Evolutionary conservation across 2,888 invertebrate species (phyloP).

Genomic region (Tachystola acroxantha): DNA sequence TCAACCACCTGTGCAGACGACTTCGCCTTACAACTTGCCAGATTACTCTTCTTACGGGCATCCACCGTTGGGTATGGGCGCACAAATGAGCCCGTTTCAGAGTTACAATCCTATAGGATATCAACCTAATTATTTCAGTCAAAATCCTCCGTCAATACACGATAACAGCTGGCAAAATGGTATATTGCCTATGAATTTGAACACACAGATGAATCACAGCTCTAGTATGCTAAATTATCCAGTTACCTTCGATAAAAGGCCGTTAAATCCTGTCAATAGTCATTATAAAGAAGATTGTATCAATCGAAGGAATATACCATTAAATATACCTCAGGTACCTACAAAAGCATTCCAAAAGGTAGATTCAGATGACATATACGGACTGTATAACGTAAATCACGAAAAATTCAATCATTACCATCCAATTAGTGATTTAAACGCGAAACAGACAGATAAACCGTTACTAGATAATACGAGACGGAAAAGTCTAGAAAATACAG

Average conservation of each 20-base stretch:
- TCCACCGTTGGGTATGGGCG: conserved; percentile 30
- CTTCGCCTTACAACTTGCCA: conserved; percentile 38
- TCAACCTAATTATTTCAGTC: conserved; percentile 29
- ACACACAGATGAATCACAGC: conserved; percentile 33
- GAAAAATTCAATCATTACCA: conserved; percentile 19
- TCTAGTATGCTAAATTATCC: conserved; percentile 20
- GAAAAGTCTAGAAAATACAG: conserved; percentile 56
- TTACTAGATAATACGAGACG: conserved; percentile 34
- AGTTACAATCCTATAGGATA: conserved; percentile 39
- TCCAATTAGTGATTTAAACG: conserved; percentile 6
- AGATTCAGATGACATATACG: conserved; percentile 1
- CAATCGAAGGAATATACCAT: conserved; percentile 22
- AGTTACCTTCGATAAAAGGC: conserved; percentile 21
- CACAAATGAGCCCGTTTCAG: conserved; percentile 38
- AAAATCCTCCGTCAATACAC: conserved; percentile 25
- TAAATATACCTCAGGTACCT: conserved; percentile 46
- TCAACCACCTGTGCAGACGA: conserved; percentile 34
- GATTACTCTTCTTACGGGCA: conserved; percentile 41
- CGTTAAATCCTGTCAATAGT: conserved; percentile 7
- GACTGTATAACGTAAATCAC: conserved; percentile 8
- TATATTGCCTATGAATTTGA: conserved; percentile 48
- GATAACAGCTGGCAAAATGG: conserved; percentile 37
- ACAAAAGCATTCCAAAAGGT: conserved; percentile 33
- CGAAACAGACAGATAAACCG: conserved; percentile 12
- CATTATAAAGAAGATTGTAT: conserved; percentile 12